Evolutionary conservation across 2,797 vertebrate species (phyloP).

Genomic region (Phyllotis vaccarum): DNA sequence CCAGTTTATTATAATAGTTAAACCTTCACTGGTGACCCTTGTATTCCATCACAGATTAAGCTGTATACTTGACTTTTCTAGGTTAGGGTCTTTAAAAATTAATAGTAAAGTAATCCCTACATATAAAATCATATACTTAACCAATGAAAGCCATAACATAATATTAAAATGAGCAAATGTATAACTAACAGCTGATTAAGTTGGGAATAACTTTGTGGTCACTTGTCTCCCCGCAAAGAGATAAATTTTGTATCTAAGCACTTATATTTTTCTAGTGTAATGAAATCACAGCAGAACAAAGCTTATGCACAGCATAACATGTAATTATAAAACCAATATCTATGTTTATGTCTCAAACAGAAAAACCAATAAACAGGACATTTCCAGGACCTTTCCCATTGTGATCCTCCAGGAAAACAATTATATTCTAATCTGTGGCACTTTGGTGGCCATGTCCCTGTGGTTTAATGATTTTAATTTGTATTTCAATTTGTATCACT

Average conservation of each 20-base stretch:
- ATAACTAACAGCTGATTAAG: neutral
- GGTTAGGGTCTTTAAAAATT: neutral
- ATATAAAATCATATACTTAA: neutral
- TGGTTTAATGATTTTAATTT: neutral
- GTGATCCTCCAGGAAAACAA: neutral
- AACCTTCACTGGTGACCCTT: constrained; percentile 18
- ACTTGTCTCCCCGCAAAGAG: neutral
- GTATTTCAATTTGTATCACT: neutral
- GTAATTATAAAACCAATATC: constrained; percentile 27
- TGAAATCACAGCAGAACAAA: neutral
- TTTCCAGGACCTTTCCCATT: neutral
- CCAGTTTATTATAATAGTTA: neutral
- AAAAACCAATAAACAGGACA: constrained; percentile 14
- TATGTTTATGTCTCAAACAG: constrained; percentile 31
- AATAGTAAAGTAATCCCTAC: constrained; percentile 30
- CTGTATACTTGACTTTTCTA: neutral
- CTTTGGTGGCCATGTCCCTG: neutral
- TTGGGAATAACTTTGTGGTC: neutral
- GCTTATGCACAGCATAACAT: neutral
- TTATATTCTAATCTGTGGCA: neutral
- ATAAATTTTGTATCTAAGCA: neutral
- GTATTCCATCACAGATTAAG: neutral
- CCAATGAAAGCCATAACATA: neutral
- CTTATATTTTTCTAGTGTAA: constrained; percentile 13
- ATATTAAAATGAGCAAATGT: neutral